Evolutionary conservation across 2,797 vertebrate species (phyloP).

Genomic region (Ptychobarbus kaznakovi): DNA sequence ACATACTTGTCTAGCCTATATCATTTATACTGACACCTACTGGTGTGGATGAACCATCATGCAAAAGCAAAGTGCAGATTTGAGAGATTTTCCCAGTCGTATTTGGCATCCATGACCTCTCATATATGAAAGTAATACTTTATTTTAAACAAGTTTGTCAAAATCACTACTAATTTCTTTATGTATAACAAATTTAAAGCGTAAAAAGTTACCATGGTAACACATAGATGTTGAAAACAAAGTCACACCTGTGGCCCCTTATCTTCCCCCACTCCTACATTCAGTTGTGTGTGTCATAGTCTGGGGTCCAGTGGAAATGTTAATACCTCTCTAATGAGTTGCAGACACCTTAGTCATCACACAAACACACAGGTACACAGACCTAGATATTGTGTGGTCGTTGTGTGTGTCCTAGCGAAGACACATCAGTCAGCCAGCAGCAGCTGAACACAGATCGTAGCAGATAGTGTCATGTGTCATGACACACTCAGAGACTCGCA

Average conservation of each 20-base stretch:
- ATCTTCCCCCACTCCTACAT: conserved; percentile 23
- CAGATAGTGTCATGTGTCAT: conserved; percentile 47
- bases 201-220: neutral
- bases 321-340: conserved; percentile 19
- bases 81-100: neutral
- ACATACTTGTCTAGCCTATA: neutral
- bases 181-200: neutral
- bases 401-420: conserved; percentile 43
- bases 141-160: neutral
- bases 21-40: neutral
- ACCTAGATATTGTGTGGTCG: conserved; percentile 48
- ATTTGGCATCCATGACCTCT: neutral
- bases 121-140: neutral
- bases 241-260: conserved; percentile 13
- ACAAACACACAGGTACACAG: conserved; percentile 34
- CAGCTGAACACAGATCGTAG: conserved; percentile 53
- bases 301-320: conserved; percentile 20
- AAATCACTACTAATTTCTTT: neutral
- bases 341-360: conserved; percentile 50
- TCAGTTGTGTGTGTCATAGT: conserved; percentile 41
- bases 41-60: neutral
- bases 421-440: conserved; percentile 49
- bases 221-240: neutral
- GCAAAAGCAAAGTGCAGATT: conserved; percentile 3
- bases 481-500: conserved; percentile 36